These are phyloP conservation scores for Drosophila nebulosa DNA, from an alignment of 1,140 invertebrate species.

Conservation along the genomic window DNA sequence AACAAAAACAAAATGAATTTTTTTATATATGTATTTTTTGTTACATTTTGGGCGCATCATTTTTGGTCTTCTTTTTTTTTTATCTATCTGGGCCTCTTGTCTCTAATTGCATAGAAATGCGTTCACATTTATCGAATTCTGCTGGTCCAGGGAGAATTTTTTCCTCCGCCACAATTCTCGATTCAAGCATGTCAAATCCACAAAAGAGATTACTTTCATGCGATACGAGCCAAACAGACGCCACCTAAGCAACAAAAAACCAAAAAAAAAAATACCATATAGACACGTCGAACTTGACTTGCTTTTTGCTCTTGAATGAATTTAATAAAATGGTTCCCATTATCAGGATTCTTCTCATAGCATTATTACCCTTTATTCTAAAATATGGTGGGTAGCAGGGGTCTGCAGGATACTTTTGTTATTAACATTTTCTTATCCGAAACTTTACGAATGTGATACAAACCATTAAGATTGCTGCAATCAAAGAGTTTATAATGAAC, in stretches of 20 bases:
- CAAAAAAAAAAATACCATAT: neutral
- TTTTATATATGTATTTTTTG: constrained; percentile 55
- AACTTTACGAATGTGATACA: no score
- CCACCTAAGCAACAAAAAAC: no score
- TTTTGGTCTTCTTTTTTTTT: constrained; percentile 27
- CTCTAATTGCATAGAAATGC: constrained; percentile 62
- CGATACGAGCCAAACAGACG: constrained; percentile 11
- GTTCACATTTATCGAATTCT: constrained; percentile 40
- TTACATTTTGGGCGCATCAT: constrained; percentile 61
- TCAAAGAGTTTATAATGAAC: no score
- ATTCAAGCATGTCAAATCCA: neutral
- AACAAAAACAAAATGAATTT: constrained; percentile 39
- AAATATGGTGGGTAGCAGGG: no score
- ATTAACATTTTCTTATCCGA: no score
- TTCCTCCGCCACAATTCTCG: neutral
- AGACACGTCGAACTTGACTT: constrained; percentile 17
- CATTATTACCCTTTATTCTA: no score
- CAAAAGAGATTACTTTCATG: neutral
- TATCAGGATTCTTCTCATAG: no score
- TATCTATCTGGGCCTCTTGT: constrained; percentile 54
- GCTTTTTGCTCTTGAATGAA: no score
- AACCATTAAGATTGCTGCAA: no score
- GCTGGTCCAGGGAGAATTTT: neutral
- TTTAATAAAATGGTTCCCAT: no score
- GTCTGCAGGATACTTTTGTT: no score